These are phyloP conservation scores for Julus scanicus DNA, from an alignment of 2,888 invertebrate species.

Conservation along the genomic window DNA sequence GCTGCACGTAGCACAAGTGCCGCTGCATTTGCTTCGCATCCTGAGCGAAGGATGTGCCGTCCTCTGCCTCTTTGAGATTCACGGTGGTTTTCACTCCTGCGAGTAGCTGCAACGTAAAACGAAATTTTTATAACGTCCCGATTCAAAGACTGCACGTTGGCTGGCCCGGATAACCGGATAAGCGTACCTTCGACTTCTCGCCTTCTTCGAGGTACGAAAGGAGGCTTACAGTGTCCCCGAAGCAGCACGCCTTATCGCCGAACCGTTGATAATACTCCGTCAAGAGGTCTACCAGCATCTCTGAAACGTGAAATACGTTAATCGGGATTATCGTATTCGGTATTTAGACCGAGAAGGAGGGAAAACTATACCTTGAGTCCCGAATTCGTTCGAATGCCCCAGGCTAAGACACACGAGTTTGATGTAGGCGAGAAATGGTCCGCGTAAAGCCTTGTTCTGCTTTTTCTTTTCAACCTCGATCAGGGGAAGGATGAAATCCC, in stretches of 20 bases:
- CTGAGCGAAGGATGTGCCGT: neutral
- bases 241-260: constrained; percentile 87
- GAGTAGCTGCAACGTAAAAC: constrained; percentile 41
- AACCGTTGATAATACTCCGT: constrained; percentile 83
- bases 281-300: constrained; percentile 68
- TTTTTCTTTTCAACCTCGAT: constrained; percentile 60
- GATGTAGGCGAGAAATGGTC: constrained; percentile 85
- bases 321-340: neutral
- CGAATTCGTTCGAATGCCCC: constrained; percentile 58
- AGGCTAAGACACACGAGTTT: constrained; percentile 68
- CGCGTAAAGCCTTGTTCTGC: constrained; percentile 68
- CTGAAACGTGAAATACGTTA: constrained; percentile 60
- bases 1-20: constrained; percentile 81
- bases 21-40: constrained; percentile 78
- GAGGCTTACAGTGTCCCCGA: constrained; percentile 83
- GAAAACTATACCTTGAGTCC: constrained; percentile 53
- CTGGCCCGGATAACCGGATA: neutral
- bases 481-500: constrained; percentile 63
- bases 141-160: too few relatives aligned
- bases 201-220: constrained; percentile 75
- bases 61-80: constrained; percentile 47
- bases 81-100: neutral
- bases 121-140: neutral
- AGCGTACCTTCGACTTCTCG: constrained; percentile 67
- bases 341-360: neutral